Conservation (phyloP, 2,888 invertebrate species). For the Stratiomys singularior region DNA sequence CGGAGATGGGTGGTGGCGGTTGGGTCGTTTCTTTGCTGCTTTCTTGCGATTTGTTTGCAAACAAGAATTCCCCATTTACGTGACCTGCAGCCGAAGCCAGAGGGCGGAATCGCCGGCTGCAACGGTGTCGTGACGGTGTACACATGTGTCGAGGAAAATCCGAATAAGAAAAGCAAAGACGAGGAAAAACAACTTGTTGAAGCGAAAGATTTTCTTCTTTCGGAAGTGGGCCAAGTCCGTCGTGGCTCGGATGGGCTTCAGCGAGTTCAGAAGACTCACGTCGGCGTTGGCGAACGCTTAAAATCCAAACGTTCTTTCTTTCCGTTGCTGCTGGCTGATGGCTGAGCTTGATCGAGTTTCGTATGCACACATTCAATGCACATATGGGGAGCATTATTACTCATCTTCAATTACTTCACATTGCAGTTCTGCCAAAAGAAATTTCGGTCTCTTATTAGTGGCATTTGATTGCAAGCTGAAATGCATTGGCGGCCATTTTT, state of each 20-base stretch:
- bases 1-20: neutral
- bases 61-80: neutral
- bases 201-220: slow-evolving; percentile 30
- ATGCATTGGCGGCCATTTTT: too few species aligned
- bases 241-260: neutral
- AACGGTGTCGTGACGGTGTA: neutral
- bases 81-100: too few species aligned
- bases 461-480: too few species aligned
- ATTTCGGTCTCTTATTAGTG: too few species aligned
- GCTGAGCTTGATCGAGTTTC: too few species aligned
- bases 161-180: slow-evolving; percentile 25
- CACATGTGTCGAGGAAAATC: neutral
- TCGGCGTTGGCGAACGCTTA: too few species aligned
- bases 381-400: too few species aligned
- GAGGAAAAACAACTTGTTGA: slow-evolving; percentile 42
- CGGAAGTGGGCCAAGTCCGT: slow-evolving; percentile 41
- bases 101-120: neutral
- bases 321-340: too few species aligned
- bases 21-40: neutral
- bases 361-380: too few species aligned
- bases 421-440: too few species aligned
- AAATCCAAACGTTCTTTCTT: too few species aligned
- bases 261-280: slow-evolving; percentile 7
- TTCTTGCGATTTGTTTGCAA: neutral
- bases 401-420: too few species aligned